Percentiles rank a stretch among this genome's conserved stretches.
Conservation (phyloP, 1,140 invertebrate species). For the Leptonema lineaticorne region DNA sequence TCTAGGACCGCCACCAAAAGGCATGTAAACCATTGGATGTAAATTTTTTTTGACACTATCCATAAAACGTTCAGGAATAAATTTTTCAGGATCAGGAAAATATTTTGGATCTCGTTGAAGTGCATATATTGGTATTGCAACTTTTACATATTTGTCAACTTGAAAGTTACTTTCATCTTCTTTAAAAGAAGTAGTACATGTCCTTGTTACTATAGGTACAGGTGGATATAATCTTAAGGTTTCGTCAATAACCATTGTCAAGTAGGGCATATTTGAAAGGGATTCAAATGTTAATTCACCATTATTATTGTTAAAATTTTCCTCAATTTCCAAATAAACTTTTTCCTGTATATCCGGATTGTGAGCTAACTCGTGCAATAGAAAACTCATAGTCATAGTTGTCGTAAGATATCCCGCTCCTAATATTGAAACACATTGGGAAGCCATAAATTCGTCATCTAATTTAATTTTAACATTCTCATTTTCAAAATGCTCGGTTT, state of each 20-base stretch:
- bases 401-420: not conserved
- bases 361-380: not conserved
- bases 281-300: not conserved
- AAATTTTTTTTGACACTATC: not conserved
- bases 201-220: not conserved
- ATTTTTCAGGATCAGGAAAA: not conserved
- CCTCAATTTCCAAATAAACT: not conserved
- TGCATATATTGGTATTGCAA: not conserved
- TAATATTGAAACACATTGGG: not conserved
- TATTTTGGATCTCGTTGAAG: not conserved
- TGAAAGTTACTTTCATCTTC: not conserved
- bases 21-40: not conserved
- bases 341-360: not conserved
- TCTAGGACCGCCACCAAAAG: not conserved
- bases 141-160: not conserved
- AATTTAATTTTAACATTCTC: not conserved
- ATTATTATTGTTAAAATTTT: not conserved
- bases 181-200: not conserved
- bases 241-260: not conserved
- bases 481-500: not conserved
- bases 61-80: not conserved
- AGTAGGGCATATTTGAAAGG: not conserved
- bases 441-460: not conserved
- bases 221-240: not conserved
- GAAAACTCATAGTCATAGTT: not conserved